Conservation (phyloP, 2,888 invertebrate genomes). For the Augiades crinisus region DNA sequence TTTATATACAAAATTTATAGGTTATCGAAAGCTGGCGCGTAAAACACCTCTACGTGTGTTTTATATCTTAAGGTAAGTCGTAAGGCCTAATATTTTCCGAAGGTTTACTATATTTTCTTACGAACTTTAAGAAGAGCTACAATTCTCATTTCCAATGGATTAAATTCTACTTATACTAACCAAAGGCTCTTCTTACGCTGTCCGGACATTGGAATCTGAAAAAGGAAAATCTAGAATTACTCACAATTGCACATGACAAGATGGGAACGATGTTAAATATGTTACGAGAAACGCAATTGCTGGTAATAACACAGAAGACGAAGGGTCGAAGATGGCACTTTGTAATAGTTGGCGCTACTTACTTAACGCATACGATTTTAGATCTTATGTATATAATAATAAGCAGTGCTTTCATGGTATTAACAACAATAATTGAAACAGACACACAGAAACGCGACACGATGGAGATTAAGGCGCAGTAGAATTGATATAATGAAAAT, state of each 20-base stretch:
- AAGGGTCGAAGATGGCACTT: conserved; percentile 1
- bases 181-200: not conserved
- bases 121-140: no score
- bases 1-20: no score
- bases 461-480: not conserved
- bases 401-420: not conserved
- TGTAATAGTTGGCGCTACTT: not conserved
- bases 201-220: not conserved
- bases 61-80: no score
- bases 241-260: not conserved
- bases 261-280: not conserved
- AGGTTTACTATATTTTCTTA: no score
- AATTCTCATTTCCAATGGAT: no score
- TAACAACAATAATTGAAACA: not conserved
- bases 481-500: no score
- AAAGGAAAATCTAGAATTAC: not conserved
- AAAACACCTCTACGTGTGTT: no score
- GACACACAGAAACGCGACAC: not conserved
- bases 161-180: not conserved
- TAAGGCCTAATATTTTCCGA: no score
- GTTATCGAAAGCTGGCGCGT: no score
- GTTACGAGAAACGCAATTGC: not conserved
- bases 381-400: not conserved
- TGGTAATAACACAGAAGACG: conserved; percentile 9
- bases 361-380: not conserved